These are phyloP conservation scores for Ptilodon capucinus DNA, from an alignment of 2,888 invertebrate species.

Conservation along the genomic window DNA sequence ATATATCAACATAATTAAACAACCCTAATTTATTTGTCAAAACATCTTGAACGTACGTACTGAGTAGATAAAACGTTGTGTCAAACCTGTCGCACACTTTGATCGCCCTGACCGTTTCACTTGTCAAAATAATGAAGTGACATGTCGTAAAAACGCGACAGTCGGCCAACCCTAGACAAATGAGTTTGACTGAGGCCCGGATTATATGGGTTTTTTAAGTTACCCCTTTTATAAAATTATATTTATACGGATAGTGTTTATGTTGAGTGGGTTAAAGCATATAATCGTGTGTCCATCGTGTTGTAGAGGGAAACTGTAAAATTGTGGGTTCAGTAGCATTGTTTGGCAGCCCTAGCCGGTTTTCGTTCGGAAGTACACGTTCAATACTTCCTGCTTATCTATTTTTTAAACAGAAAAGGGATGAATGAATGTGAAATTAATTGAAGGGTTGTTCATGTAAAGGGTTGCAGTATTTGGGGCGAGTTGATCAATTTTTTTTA, in stretches of 20 bases:
- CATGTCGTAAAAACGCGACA: slow-evolving; percentile 57
- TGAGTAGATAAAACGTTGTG: slow-evolving; percentile 32
- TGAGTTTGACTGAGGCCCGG: slow-evolving; percentile 47
- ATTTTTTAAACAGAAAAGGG: slow-evolving; percentile 57
- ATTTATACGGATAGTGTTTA: slow-evolving; percentile 28
- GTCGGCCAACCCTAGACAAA: slow-evolving; percentile 59
- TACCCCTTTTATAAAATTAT: slow-evolving; percentile 33
- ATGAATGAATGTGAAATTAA: slow-evolving; percentile 75
- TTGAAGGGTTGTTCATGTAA: slow-evolving; percentile 61
- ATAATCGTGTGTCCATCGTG: slow-evolving; percentile 22
- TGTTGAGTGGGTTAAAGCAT: slow-evolving; percentile 27
- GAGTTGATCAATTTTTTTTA: slow-evolving; percentile 31
- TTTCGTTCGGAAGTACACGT: slow-evolving; percentile 47
- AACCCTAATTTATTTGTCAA: slow-evolving; percentile 18
- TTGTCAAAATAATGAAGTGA: slow-evolving; percentile 68
- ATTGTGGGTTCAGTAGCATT: slow-evolving; percentile 52
- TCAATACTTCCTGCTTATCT: slow-evolving; percentile 63
- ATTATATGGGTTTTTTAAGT: slow-evolving; percentile 56
- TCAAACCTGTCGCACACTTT: slow-evolving; percentile 33
- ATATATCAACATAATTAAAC: slow-evolving; percentile 23
- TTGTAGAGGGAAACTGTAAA: slow-evolving; percentile 30
- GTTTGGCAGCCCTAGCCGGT: slow-evolving; percentile 53
- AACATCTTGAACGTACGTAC: slow-evolving; percentile 20
- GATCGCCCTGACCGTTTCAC: slow-evolving; percentile 42
- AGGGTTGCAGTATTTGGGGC: slow-evolving; percentile 57